Evolutionary conservation across 2,888 invertebrate genomes (phyloP).

Genomic region (Aproaerema taeniolella): DNA sequence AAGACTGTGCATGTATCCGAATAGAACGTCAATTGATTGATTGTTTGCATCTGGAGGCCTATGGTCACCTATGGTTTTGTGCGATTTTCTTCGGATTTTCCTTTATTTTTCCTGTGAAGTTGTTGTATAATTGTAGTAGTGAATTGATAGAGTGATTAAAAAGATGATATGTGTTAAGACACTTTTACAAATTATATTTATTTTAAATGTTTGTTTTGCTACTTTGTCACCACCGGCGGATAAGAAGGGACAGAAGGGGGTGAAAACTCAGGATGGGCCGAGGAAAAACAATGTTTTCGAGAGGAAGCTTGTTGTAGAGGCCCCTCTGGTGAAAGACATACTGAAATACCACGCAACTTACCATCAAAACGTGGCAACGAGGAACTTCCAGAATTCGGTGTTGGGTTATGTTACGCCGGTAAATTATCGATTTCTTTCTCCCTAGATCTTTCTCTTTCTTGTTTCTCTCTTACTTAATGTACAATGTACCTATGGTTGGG

Average conservation of each 20-base stretch:
- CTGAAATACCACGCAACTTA: constrained; percentile 86
- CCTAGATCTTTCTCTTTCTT: background rate
- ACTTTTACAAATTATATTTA: constrained; percentile 46
- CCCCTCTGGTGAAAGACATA: constrained; percentile 84
- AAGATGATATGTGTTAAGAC: constrained; percentile 57
- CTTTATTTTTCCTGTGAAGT: background rate
- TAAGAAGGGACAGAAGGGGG: constrained; percentile 61
- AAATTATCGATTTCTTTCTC: constrained; percentile 8
- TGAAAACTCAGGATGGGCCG: constrained; percentile 76
- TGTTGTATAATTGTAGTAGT: background rate
- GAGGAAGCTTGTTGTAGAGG: constrained; percentile 82
- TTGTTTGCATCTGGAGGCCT: background rate
- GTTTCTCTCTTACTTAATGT: background rate
- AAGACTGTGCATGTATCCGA: background rate
- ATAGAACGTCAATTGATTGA: background rate
- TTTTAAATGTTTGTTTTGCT: constrained; percentile 56
- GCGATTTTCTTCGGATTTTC: background rate
- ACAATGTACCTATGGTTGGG: too few species aligned
- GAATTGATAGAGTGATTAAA: constrained; percentile 2
- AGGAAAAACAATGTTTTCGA: constrained; percentile 81
- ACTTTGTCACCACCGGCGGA: constrained; percentile 68
- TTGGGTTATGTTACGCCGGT: constrained; percentile 95
- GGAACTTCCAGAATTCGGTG: constrained; percentile 84
- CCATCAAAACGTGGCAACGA: constrained; percentile 80
- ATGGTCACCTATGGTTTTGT: too few species aligned